Evolutionary conservation across 2,797 vertebrate genomes (phyloP).

Genomic region (Nyctalus aviator): DNA sequence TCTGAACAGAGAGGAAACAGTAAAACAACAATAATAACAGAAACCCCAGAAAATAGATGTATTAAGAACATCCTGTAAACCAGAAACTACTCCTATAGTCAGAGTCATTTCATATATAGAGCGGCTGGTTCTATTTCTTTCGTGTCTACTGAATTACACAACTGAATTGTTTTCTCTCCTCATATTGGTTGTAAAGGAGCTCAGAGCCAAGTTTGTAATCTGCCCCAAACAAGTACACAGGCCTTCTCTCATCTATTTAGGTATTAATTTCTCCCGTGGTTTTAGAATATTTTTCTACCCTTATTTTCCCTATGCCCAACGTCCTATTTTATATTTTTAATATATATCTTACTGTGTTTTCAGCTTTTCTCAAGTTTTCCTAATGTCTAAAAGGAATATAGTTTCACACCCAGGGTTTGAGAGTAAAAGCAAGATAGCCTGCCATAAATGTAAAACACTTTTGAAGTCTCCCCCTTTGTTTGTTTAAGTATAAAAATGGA

Average conservation of each 20-base stretch:
- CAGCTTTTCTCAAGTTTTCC: neutral
- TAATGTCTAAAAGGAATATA: neutral
- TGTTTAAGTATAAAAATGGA: constrained; percentile 38
- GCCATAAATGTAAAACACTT: neutral
- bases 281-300: neutral
- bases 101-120: neutral
- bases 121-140: neutral
- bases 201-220: neutral
- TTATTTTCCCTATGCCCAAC: neutral
- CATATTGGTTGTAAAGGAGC: neutral
- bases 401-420: neutral
- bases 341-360: neutral
- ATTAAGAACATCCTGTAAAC: neutral
- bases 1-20: neutral
- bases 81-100: neutral
- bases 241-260: neutral
- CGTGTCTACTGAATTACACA: neutral
- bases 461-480: neutral
- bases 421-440: neutral
- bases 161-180: neutral
- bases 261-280: neutral
- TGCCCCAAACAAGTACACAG: neutral
- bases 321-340: neutral
- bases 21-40: neutral
- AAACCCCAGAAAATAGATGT: neutral